A percentile compares a stretch with the other conserved stretches of the same genome.
Conservation (phyloP, 2,888 invertebrate species). For the Hecatera dysodea region DNA sequence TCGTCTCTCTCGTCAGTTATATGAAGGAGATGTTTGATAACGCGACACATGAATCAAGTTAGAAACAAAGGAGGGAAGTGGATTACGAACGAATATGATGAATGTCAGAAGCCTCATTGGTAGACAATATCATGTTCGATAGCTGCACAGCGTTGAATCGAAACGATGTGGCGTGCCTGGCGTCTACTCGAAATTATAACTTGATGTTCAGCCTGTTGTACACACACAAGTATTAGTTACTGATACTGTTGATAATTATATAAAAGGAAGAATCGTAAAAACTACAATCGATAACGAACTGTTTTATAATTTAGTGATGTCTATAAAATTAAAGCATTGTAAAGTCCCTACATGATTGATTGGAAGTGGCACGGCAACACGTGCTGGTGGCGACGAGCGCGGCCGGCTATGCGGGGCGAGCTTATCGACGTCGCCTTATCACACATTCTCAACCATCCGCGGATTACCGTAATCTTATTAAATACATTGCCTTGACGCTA, state of each 20-base stretch:
- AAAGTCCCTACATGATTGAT: not conserved
- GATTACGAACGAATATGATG: too few relatives aligned
- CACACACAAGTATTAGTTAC: too few relatives aligned
- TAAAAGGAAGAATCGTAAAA: too few relatives aligned
- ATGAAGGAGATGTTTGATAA: not conserved
- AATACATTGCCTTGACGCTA: conserved; percentile 6
- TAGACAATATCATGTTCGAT: too few relatives aligned
- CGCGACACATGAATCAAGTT: not conserved
- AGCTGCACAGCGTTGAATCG: too few relatives aligned
- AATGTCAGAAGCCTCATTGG: not conserved
- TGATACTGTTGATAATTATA: too few relatives aligned
- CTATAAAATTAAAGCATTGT: not conserved
- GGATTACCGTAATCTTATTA: conserved; percentile 13
- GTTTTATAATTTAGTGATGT: too few relatives aligned
- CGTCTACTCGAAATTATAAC: too few relatives aligned
- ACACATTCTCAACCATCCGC: not conserved
- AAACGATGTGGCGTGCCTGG: too few relatives aligned
- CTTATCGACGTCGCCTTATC: conserved; percentile 3
- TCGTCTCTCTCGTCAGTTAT: not conserved
- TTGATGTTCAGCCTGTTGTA: too few relatives aligned
- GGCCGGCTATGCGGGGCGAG: not conserved
- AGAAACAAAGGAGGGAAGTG: not conserved
- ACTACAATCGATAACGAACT: too few relatives aligned
- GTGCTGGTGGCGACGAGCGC: not conserved
- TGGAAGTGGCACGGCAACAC: not conserved